Conservation (phyloP, 2,888 invertebrate species). For the Andrena fulva region DNA sequence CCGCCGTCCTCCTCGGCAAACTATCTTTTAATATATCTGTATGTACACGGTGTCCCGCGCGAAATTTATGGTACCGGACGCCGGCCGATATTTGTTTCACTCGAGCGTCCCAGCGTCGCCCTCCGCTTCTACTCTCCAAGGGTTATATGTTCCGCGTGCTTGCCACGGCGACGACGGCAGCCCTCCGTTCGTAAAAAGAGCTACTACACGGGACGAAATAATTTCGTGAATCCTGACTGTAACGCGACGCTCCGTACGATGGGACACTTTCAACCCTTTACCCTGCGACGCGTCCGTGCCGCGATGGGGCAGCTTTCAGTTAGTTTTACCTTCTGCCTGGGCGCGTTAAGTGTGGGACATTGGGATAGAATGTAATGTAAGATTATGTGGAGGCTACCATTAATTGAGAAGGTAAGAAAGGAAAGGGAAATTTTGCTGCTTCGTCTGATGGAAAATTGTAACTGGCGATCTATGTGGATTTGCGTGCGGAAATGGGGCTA, state of each 20-base stretch:
- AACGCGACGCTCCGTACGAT: not conserved
- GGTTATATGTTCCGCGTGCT: slow-evolving; percentile 34
- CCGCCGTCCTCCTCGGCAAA: slow-evolving; percentile 65
- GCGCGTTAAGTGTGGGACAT: too few species aligned
- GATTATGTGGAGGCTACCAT: too few species aligned
- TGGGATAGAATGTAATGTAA: too few species aligned
- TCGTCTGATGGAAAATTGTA: too few species aligned
- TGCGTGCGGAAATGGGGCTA: too few species aligned
- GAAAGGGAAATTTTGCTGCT: not conserved
- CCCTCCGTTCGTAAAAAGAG: slow-evolving; percentile 35
- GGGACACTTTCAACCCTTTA: too few species aligned
- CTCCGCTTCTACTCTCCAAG: slow-evolving; percentile 14
- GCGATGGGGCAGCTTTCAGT: too few species aligned
- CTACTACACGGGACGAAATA: slow-evolving; percentile 32
- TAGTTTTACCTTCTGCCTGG: too few species aligned
- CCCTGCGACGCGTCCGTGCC: too few species aligned
- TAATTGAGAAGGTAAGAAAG: not conserved
- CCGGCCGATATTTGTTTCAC: slow-evolving; percentile 80
- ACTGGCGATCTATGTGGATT: too few species aligned
- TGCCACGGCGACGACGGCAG: not conserved
- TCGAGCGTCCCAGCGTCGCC: slow-evolving; percentile 58
- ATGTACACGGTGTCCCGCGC: slow-evolving; percentile 73
- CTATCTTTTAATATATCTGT: slow-evolving; percentile 80
- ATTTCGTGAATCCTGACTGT: slow-evolving; percentile 42
- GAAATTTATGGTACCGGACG: slow-evolving; percentile 77